Evolutionary conservation across 2,888 invertebrate genomes (phyloP).

Genomic region (Drosophila vallismaia): DNA sequence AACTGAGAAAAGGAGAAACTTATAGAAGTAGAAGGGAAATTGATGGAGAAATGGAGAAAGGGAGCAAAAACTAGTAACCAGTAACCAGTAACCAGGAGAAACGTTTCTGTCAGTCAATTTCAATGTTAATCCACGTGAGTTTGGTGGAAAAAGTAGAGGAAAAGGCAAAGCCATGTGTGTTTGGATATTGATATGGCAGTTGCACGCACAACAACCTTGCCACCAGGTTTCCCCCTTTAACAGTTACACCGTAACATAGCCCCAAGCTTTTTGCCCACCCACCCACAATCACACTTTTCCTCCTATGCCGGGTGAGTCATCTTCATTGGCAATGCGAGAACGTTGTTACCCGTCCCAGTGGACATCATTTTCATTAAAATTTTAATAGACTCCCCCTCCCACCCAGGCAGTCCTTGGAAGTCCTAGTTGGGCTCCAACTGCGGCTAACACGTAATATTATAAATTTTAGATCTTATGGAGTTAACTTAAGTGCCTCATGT

Average conservation of each 20-base stretch:
- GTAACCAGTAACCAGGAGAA: neutral
- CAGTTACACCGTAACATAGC: constrained; percentile 9
- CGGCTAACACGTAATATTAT: constrained; percentile 47
- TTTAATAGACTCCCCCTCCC: constrained; percentile 62
- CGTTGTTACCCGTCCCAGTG: constrained; percentile 57
- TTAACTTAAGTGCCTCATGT: constrained; percentile 18
- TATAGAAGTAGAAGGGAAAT: neutral
- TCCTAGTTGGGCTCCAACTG: constrained; percentile 4
- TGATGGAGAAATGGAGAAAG: neutral
- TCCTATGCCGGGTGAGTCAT: constrained; percentile 58
- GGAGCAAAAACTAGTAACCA: constrained; percentile 3
- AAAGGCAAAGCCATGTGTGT: constrained; percentile 13
- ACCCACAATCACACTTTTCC: neutral
- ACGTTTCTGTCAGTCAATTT: constrained; percentile 43
- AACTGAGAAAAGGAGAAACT: neutral
- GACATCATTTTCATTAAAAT: constrained; percentile 76
- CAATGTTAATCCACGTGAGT: constrained; percentile 50
- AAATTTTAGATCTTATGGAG: constrained; percentile 48
- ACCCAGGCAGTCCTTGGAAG: constrained; percentile 10
- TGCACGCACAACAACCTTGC: constrained; percentile 60
- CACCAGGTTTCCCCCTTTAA: neutral
- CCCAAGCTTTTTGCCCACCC: constrained; percentile 11
- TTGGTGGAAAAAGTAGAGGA: neutral
- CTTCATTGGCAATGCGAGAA: constrained; percentile 44
- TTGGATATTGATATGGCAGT: constrained; percentile 75